These are phyloP conservation scores for Gymnopithys bicolor DNA, from an alignment of 2,797 vertebrate genomes.

Conservation along the genomic window DNA sequence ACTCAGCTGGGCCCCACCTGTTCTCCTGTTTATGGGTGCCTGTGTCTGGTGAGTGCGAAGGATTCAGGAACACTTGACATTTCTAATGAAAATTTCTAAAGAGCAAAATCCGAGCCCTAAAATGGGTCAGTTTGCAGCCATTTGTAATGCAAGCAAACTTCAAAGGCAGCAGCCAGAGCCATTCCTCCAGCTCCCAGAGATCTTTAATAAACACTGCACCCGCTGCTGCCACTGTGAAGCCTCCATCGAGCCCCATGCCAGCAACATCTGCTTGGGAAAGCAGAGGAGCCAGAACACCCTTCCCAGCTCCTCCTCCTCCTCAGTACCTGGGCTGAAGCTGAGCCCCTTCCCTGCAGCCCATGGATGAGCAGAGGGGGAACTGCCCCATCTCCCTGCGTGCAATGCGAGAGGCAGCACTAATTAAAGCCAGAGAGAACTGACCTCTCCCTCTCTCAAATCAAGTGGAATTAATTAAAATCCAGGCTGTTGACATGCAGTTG, in stretches of 20 bases:
- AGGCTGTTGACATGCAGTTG: not conserved
- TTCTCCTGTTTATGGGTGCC: not conserved
- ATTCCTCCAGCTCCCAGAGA: not conserved
- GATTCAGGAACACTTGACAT: not conserved
- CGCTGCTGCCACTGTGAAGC: not conserved
- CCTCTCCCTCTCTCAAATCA: not conserved
- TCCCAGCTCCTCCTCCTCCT: not conserved
- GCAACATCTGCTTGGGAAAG: not conserved
- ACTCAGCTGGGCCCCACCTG: not conserved
- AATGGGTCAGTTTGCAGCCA: constrained; percentile 49
- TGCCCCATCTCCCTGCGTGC: not conserved
- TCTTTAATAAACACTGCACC: constrained; percentile 20
- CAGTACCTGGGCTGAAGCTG: not conserved
- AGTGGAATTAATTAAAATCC: constrained; percentile 55
- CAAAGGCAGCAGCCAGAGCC: constrained; percentile 25
- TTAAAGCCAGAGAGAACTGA: constrained; percentile 29
- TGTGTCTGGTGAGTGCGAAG: not conserved
- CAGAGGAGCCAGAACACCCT: not conserved
- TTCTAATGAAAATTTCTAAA: constrained; percentile 9
- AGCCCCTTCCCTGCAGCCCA: not conserved
- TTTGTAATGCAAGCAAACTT: constrained; percentile 29
- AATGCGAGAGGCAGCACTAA: not conserved
- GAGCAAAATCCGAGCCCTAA: not conserved
- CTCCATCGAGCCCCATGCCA: not conserved
- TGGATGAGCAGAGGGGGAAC: not conserved